Evolutionary conservation across 2,888 invertebrate genomes (phyloP).

Genomic region (Eristalis intricaria): DNA sequence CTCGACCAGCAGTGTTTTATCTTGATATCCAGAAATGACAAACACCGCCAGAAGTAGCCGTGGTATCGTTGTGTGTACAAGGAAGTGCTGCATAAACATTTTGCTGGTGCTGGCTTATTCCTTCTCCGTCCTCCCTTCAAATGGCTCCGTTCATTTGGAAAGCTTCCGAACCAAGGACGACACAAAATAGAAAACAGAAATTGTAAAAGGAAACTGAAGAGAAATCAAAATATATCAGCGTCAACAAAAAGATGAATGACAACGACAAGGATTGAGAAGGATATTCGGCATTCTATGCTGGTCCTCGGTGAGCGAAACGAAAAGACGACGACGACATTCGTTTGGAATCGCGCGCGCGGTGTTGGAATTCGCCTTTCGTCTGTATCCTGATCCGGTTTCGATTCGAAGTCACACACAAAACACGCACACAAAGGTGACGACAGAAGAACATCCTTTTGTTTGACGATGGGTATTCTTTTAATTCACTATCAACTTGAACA

Average conservation of each 20-base stretch:
- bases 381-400: neutral
- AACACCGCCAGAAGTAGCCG: conserved; percentile 48
- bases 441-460: conserved; percentile 38
- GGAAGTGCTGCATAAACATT: conserved; percentile 60
- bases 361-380: conserved; percentile 37
- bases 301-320: conserved; percentile 11
- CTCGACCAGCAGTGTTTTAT: conserved; percentile 47
- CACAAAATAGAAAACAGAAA: conserved; percentile 5
- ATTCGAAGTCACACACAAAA: neutral
- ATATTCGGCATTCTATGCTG: conserved; percentile 52
- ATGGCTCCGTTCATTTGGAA: conserved; percentile 11
- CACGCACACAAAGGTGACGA: conserved; percentile 8
- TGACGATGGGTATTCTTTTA: conserved; percentile 6
- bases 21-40: conserved; percentile 58
- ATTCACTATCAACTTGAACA: conserved; percentile 12
- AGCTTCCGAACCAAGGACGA: neutral
- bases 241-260: conserved; percentile 22
- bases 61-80: conserved; percentile 27
- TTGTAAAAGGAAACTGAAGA: conserved; percentile 26
- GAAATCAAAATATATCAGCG: conserved; percentile 62
- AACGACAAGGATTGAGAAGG: conserved; percentile 14
- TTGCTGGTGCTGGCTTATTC: conserved; percentile 1
- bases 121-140: neutral
- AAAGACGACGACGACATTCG: conserved; percentile 38
- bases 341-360: conserved; percentile 30